Conservation (phyloP, 2,888 invertebrate species). For the Tinea pellionella region DNA sequence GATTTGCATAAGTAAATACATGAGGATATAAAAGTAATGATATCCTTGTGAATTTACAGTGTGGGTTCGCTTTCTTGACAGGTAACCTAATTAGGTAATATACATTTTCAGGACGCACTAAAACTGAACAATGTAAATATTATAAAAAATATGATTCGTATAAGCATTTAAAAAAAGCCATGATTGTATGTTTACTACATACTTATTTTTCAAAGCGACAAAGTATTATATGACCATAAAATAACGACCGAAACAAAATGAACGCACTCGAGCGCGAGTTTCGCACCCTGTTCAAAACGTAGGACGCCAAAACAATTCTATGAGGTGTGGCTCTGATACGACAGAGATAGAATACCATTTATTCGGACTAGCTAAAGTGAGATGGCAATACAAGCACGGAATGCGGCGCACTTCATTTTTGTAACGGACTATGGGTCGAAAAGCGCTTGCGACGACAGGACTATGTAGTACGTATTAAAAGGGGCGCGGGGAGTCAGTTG, state of each 20-base stretch:
- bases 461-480: conserved; percentile 47
- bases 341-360: conserved; percentile 10
- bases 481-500: conserved; percentile 40
- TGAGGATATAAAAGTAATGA: too few relatives aligned
- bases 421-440: conserved; percentile 65
- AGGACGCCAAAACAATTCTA: conserved; percentile 15
- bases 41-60: too few relatives aligned
- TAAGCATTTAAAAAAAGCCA: neutral
- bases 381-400: conserved; percentile 48
- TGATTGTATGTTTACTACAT: neutral
- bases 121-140: neutral
- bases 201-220: neutral
- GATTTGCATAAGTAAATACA: too few relatives aligned
- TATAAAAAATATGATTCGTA: neutral
- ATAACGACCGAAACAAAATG: conserved; percentile 12
- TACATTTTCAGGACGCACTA: too few relatives aligned
- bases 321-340: conserved; percentile 11
- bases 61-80: too few relatives aligned
- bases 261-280: conserved; percentile 15
- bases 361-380: conserved; percentile 34
- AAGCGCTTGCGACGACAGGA: conserved; percentile 43
- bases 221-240: conserved; percentile 7
- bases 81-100: too few relatives aligned
- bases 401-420: conserved; percentile 67
- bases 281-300: conserved; percentile 15